Percentiles rank a stretch among this genome's conserved stretches.
These are phyloP conservation scores for Coremacera marginata DNA, from an alignment of 2,888 invertebrate genomes.

Conservation along the genomic window DNA sequence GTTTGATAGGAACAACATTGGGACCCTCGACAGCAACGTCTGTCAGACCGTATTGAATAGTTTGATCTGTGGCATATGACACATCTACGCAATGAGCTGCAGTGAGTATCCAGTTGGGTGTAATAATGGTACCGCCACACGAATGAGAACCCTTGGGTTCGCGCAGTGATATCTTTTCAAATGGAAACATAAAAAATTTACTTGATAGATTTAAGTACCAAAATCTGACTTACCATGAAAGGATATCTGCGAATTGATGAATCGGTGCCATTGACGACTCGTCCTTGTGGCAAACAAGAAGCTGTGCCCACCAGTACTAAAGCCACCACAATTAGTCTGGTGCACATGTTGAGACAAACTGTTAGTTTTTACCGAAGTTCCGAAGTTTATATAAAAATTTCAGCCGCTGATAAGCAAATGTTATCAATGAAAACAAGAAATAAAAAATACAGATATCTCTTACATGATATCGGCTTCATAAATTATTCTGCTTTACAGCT, in stretches of 20 bases:
- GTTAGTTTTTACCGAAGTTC: not conserved
- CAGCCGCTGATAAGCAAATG: not conserved
- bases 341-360: conserved; percentile 19
- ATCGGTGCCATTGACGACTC: conserved; percentile 64
- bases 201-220: not conserved
- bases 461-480: not conserved
- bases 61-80: conserved; percentile 38
- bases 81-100: conserved; percentile 62
- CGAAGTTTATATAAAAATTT: not conserved
- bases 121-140: conserved; percentile 60
- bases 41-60: conserved; percentile 59
- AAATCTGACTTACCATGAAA: conserved; percentile 54
- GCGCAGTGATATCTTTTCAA: conserved; percentile 55
- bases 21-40: conserved; percentile 48
- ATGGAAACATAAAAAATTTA: not conserved
- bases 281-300: conserved; percentile 49
- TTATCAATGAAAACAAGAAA: not conserved
- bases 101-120: conserved; percentile 56
- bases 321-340: conserved; percentile 17
- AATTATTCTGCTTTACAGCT: not conserved
- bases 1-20: conserved; percentile 56
- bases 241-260: conserved; percentile 58
- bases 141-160: conserved; percentile 54
- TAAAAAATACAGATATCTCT: too few relatives aligned
- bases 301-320: conserved; percentile 41